Percentiles rank a stretch among this genome's conserved stretches.
Conservation (phyloP, 2,113 vertebrate genomes). For the Cinclus cinclus region DNA sequence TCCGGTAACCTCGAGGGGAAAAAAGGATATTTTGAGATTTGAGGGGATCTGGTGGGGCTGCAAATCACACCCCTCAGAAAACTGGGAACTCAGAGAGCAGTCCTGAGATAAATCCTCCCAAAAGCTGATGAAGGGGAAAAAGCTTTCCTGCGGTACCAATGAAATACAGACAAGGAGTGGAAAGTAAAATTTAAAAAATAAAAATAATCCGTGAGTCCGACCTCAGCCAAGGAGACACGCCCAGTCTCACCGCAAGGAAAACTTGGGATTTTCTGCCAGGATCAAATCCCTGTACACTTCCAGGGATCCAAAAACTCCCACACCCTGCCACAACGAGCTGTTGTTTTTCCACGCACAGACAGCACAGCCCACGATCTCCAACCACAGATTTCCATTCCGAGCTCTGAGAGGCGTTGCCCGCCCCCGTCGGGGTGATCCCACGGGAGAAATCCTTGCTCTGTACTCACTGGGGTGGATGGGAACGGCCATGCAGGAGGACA, state of each 20-base stretch:
- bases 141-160: neutral
- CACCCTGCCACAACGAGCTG: neutral
- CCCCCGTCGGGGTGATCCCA: neutral
- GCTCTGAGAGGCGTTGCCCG: neutral
- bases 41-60: neutral
- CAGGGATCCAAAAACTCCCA: neutral
- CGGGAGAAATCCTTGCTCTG: neutral
- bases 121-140: neutral
- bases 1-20: neutral
- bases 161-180: neutral
- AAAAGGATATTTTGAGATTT: neutral
- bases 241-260: neutral
- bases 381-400: accelerated
- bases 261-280: neutral
- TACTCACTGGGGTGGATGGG: constrained; percentile 1
- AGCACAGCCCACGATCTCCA: neutral
- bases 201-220: neutral
- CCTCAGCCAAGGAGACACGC: neutral
- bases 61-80: neutral
- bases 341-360: neutral
- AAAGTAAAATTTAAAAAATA: neutral
- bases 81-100: neutral
- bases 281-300: neutral
- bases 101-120: neutral
- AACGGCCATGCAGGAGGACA: constrained; percentile 13